phyloP scores from a whole-genome alignment of 2,888 invertebrate genomes.

The Xestia sexstrigata region DNA sequence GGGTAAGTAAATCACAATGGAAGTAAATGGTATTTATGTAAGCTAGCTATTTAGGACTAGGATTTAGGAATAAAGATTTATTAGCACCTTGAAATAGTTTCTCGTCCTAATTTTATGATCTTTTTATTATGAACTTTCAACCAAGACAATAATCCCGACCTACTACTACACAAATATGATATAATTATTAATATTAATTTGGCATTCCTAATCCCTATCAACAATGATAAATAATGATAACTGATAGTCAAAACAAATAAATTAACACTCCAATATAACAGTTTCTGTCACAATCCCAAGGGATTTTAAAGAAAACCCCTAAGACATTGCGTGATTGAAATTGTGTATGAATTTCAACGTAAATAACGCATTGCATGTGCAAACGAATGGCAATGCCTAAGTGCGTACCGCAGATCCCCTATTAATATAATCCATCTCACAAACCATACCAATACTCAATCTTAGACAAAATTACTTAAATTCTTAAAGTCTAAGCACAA shows the following conservation, averaged over 20 bases:
- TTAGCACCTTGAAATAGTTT: background rate
- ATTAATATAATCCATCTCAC: background rate
- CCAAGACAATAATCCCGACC: background rate
- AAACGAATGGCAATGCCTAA: background rate
- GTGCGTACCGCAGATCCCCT: background rate
- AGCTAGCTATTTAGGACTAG: conserved; percentile 34
- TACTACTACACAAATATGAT: background rate
- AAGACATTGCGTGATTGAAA: no score
- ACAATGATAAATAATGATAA: background rate
- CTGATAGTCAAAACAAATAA: background rate
- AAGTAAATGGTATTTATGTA: conserved; percentile 33
- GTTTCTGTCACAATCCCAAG: background rate
- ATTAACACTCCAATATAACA: background rate
- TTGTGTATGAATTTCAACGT: no score
- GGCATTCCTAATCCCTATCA: background rate
- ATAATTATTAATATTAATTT: background rate
- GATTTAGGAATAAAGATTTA: conserved; percentile 37
- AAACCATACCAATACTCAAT: background rate
- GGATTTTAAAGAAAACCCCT: background rate
- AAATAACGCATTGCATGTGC: background rate
- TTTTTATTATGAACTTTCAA: background rate
- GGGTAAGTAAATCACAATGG: conserved; percentile 50
- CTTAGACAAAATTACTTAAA: background rate
- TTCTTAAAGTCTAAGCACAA: background rate
- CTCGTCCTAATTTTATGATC: background rate